Evolutionary conservation across 1,140 invertebrate species (phyloP).

Genomic region (Apis cerana): DNA sequence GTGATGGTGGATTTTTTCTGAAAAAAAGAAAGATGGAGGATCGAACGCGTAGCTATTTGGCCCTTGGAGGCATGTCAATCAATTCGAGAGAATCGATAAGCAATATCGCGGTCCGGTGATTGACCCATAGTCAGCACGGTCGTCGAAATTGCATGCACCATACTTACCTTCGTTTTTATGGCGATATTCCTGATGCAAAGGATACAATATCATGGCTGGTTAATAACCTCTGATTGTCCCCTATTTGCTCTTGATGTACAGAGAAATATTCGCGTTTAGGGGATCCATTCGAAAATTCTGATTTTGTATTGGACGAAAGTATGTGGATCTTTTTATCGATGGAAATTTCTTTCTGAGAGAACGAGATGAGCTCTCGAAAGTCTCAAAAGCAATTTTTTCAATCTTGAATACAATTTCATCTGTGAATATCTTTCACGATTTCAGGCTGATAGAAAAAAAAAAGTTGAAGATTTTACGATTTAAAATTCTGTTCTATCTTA

Average conservation of each 20-base stretch:
- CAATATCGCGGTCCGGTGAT: constrained; percentile 66
- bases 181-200: background rate
- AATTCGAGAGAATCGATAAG: constrained; percentile 65
- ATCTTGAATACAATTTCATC: too few relatives aligned
- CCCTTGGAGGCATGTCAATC: constrained; percentile 61
- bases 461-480: too few relatives aligned
- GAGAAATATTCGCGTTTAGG: background rate
- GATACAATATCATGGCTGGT: background rate
- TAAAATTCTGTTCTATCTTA: too few relatives aligned
- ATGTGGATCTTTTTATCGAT: too few relatives aligned
- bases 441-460: too few relatives aligned
- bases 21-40: constrained; percentile 43
- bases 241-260: background rate
- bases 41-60: constrained; percentile 36
- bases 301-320: too few relatives aligned
- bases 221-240: background rate
- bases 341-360: too few relatives aligned
- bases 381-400: too few relatives aligned
- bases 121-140: constrained; percentile 59
- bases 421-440: too few relatives aligned
- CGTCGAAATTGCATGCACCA: constrained; percentile 59
- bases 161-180: constrained; percentile 45
- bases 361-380: too few relatives aligned
- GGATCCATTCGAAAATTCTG: too few relatives aligned
- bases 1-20: constrained; percentile 18